phyloP scores from a whole-genome alignment of 2,888 invertebrate species.

The Rhaphigaster nebulosa region DNA sequence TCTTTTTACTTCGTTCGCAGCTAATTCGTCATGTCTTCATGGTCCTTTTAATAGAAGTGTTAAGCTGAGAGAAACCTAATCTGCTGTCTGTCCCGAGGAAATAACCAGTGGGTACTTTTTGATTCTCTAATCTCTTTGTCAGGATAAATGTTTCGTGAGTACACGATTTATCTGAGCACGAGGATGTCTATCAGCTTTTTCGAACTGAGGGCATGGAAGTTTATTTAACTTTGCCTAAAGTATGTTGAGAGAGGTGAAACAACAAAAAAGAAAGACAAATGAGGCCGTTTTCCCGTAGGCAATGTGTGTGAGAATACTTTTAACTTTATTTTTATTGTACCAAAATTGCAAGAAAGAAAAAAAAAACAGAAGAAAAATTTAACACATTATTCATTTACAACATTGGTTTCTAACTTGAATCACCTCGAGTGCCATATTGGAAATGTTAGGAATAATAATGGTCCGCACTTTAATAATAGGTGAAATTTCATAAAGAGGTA shows the following conservation, averaged over 20 bases:
- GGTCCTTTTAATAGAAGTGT: not conserved
- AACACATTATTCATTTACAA: too few species aligned
- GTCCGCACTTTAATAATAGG: too few species aligned
- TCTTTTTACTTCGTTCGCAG: not conserved
- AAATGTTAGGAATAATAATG: too few species aligned
- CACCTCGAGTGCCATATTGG: not conserved
- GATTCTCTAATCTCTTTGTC: constrained; percentile 27
- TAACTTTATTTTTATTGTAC: too few species aligned
- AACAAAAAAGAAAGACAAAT: not conserved
- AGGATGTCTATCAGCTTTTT: not conserved
- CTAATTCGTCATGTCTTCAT: not conserved
- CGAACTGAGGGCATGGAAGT: not conserved
- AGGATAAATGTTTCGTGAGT: not conserved
- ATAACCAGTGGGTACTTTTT: not conserved
- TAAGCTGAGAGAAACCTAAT: not conserved
- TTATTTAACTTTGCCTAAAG: not conserved
- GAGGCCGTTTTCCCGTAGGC: too few species aligned
- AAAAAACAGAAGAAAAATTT: too few species aligned
- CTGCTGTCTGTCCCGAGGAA: not conserved
- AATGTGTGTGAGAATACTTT: too few species aligned
- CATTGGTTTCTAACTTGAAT: too few species aligned
- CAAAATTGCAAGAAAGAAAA: not conserved
- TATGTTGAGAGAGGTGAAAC: not conserved
- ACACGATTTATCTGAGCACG: not conserved
- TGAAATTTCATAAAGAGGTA: too few species aligned